Evolutionary conservation across 1,140 invertebrate genomes (phyloP), one percentile per base, ranked within the genome.

Genomic region (Scaptomyza pallida): DNA sequence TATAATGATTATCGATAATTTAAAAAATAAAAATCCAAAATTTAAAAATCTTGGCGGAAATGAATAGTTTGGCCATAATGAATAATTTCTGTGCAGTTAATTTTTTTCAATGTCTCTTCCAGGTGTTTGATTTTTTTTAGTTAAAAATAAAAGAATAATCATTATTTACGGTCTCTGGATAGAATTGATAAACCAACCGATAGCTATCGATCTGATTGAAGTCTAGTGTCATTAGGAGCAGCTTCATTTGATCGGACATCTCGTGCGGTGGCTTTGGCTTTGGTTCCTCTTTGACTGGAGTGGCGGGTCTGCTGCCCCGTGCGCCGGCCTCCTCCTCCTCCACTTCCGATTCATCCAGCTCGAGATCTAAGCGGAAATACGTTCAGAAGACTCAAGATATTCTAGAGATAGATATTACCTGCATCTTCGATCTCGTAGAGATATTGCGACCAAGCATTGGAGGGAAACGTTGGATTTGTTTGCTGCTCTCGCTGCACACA

Each of bases 391-490:
- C 4, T 4, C 2, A 2, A 21, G 19, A 21, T 2, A 4, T 21
- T 2, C 4, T 21, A 2, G 2, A 21, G 4, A 21, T 21, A 2
- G 19, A 1, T 91, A 65, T 51, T 68, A 70, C 80, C 90, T 33
- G 91, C 88, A 47, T 78, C 90, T 33, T 91, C 82, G 4, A 89
- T 75, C 47, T 93, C 90, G 33, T 94, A 92, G 13, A 93, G 89
- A 76, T 93, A 93, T 72, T 96, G 95, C 1, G 94, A 94, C 93
- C 94, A 95, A 41, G 93, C 92, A 90, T 95, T 95, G 57, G 93
- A 92, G 8, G 93, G 93, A 89, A 94, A 94, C 55, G 92, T 92
- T 16, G 94, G 93, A 43, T 92, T 92, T 1, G 95, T 96, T 92
- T 96, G 95, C 56, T 93, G 93, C 69, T 93, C 91, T 40, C 91